Evolutionary conservation across 2,113 vertebrate genomes (phyloP), one percentile per base, ranked within the genome.

Genomic region (Ursus arctos): DNA sequence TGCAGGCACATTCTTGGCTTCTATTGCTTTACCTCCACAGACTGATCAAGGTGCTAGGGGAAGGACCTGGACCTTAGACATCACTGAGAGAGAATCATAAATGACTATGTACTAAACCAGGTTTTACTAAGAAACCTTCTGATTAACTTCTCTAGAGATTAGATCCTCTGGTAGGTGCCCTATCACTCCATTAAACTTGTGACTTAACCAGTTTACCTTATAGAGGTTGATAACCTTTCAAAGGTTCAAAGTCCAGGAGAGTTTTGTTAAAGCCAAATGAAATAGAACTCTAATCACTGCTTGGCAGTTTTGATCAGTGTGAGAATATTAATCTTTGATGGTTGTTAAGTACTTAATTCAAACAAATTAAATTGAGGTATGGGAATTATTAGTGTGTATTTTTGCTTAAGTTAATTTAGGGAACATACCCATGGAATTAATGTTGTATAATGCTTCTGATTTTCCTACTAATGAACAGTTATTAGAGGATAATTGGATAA

Each of bases 251-350:
- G 61, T 97, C 74, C 43, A 97, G 74, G 74, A 90, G 47, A 86
- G 33, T 72, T 94, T 96, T 97, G n/a, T 89, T 95, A 36, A 97
- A 97, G 24, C 80, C 53, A 91, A 72, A 85, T 93, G 96, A 97
- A 93, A 95, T 24, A 91, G 63, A 95, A 81, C 24, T 85, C 43
- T 83, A 67, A 49, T 96, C 65, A 88, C 47, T 90, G 28, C 36
- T 63, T 95, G 51, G 33, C 43, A 76, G n/a, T 97, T 90, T 97
- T 79, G 71, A 53, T 96, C 61, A 82, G 57, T 91, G 11, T 91
- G 80, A 93, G 49, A 87, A 65, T 94, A 43, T 88, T 96, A 57
- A 97, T 88, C 89, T 92, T 43, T 71, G 51, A 77, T 83, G 55
- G 74, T 97, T 97, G 14, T 71, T 71, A 89, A 63, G 36, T 86